A percentile compares a stretch with the other conserved stretches of the same genome.
These are phyloP conservation scores for Polypedilum pembai DNA, from an alignment of 1,140 invertebrate species.

Conservation along the genomic window DNA sequence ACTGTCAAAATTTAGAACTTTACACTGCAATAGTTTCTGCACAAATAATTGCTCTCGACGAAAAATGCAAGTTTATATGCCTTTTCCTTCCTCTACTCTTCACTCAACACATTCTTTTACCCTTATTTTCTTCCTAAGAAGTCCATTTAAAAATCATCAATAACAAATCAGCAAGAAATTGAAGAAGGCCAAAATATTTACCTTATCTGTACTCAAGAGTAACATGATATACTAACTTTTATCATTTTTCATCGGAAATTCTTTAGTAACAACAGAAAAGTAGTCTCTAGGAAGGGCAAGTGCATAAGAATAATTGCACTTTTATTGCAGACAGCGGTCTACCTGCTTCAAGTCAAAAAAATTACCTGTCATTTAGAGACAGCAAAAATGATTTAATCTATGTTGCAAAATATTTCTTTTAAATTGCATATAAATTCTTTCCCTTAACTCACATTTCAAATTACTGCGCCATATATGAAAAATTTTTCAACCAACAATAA, in stretches of 20 bases:
- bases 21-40: neutral
- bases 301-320: neutral
- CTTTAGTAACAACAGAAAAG: neutral
- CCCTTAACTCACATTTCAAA: too few relatives aligned
- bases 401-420: constrained; percentile 2
- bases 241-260: constrained; percentile 5
- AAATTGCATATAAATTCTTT: too few relatives aligned
- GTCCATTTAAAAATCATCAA: neutral
- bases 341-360: neutral
- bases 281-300: constrained; percentile 1
- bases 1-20: neutral
- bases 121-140: neutral
- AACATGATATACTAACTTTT: constrained; percentile 1
- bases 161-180: constrained; percentile 7
- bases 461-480: neutral
- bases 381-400: neutral
- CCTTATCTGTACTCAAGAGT: neutral
- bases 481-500: constrained; percentile 1
- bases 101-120: neutral
- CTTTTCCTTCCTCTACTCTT: too few relatives aligned
- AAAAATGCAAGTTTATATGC: too few relatives aligned
- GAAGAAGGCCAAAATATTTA: neutral
- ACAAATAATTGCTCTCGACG: neutral
- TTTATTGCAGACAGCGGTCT: neutral
- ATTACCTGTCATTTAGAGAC: neutral